These are phyloP conservation scores for Trichonephila clavipes DNA, from an alignment of 1,140 invertebrate species.

Conservation along the genomic window DNA sequence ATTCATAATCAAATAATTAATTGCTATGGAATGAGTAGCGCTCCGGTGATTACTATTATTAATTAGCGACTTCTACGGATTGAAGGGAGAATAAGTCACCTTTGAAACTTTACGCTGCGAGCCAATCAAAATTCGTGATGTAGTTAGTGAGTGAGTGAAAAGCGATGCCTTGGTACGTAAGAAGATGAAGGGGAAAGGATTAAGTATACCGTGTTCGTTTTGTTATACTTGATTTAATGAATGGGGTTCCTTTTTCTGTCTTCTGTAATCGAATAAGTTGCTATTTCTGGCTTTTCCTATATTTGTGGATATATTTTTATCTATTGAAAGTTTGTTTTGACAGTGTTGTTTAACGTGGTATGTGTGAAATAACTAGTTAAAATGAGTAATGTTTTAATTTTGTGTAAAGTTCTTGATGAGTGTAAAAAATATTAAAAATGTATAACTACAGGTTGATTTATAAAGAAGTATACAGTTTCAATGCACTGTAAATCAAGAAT, in stretches of 20 bases:
- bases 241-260: not conserved
- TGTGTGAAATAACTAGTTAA: too few species aligned
- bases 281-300: not conserved
- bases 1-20: constrained; percentile 61
- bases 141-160: not conserved
- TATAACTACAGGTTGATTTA: too few species aligned
- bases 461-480: too few species aligned
- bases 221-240: not conserved
- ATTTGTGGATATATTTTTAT: not conserved
- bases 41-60: constrained; percentile 45
- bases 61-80: not conserved
- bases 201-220: not conserved
- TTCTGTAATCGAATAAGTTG: not conserved
- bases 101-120: not conserved
- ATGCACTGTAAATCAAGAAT: too few species aligned
- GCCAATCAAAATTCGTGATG: not conserved
- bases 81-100: not conserved
- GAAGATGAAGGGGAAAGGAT: not conserved
- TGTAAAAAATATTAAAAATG: too few species aligned
- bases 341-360: not conserved
- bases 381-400: too few species aligned
- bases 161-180: not conserved
- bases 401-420: too few species aligned
- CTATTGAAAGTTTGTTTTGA: not conserved
- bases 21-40: not conserved